Conservation (phyloP, 2,797 vertebrate species). For the Pantherophis vulpinus region DNA sequence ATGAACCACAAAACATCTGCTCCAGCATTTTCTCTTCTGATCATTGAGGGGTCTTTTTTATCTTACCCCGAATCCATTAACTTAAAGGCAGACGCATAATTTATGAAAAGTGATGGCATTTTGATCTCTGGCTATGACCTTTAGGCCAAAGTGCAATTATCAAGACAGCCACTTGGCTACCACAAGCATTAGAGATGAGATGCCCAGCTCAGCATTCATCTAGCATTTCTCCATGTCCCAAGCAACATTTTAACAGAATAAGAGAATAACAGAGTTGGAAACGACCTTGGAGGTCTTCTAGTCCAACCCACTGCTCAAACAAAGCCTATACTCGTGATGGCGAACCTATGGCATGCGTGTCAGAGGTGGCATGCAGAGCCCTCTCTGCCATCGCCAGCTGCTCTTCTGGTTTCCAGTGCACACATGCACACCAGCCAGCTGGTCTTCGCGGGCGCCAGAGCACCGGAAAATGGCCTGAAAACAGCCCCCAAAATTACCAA, state of each 20-base stretch:
- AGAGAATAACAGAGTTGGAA: not conserved
- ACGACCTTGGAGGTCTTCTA: not conserved
- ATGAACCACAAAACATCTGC: not conserved
- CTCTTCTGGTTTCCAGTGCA: no score
- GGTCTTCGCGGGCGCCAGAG: no score
- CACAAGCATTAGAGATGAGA: constrained; percentile 48
- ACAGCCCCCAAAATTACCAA: no score
- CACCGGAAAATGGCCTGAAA: no score
- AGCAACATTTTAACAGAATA: constrained; percentile 11
- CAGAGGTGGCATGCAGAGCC: no score
- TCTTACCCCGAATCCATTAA: constrained; percentile 36
- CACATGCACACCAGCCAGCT: no score
- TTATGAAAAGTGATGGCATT: constrained; percentile 56
- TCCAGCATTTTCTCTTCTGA: not conserved
- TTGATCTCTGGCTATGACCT: constrained; percentile 58
- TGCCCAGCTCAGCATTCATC: constrained; percentile 47
- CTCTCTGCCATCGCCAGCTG: no score
- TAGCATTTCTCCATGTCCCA: constrained; percentile 23
- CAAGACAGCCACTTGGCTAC: constrained; percentile 40
- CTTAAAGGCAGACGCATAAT: constrained; percentile 53
- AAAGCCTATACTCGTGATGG: no score
- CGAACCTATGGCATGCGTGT: no score
- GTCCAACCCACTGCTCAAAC: no score
- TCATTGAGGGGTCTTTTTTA: constrained; percentile 23
- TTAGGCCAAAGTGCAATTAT: constrained; percentile 48